These are phyloP conservation scores for Erythrocercus mccallii DNA, from an alignment of 2,113 vertebrate species.

Conservation along the genomic window DNA sequence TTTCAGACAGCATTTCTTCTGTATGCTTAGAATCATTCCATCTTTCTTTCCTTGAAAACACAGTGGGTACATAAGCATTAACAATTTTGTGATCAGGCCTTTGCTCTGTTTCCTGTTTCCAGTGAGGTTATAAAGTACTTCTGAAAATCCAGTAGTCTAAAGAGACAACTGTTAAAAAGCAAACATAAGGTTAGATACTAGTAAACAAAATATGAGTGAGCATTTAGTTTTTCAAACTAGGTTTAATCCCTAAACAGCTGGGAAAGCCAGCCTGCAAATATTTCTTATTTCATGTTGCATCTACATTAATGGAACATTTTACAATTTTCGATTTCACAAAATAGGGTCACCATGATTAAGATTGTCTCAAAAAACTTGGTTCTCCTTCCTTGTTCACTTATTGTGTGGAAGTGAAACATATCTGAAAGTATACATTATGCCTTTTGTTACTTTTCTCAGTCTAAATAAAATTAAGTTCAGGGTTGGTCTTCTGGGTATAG, in stretches of 20 bases:
- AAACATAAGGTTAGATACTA: not conserved
- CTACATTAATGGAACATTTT: not conserved
- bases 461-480: not conserved
- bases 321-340: not conserved
- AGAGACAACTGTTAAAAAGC: not conserved
- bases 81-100: not conserved
- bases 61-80: not conserved
- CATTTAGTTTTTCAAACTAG: constrained; percentile 31
- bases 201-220: constrained; percentile 19
- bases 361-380: not conserved
- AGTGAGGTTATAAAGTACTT: constrained; percentile 12
- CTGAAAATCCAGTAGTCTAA: not conserved
- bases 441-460: not conserved
- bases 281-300: not conserved
- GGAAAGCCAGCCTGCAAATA: not conserved
- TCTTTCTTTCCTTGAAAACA: constrained; percentile 3
- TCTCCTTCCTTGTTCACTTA: not conserved
- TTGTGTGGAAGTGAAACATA: not conserved
- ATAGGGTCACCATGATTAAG: not conserved
- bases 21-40: not conserved
- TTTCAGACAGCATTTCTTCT: constrained; percentile 3
- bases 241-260: not conserved
- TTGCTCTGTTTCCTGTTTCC: not conserved
- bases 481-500: not conserved
- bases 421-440: not conserved